Percentiles rank a stretch among this genome's conserved stretches.
phyloP scores from a whole-genome alignment of 2,888 invertebrate species.

The Pandemis corylana region DNA sequence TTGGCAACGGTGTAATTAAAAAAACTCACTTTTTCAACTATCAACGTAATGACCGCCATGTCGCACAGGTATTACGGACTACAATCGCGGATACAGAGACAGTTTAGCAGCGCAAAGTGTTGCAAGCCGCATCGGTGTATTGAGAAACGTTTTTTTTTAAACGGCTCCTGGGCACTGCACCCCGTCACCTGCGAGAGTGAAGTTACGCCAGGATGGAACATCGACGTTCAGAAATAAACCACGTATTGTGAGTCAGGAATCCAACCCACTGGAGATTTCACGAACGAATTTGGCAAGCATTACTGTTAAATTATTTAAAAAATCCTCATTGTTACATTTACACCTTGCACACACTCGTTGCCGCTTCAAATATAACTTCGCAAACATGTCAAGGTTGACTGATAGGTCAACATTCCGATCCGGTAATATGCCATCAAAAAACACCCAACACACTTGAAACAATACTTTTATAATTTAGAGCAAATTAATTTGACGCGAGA shows the following conservation, averaged over 20 bases:
- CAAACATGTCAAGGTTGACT: constrained; percentile 66
- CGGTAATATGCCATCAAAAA: constrained; percentile 20
- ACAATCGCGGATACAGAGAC: constrained; percentile 20
- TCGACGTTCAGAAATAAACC: constrained; percentile 41
- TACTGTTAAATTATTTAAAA: constrained; percentile 50
- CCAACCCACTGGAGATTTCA: constrained; percentile 57
- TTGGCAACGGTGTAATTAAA: constrained; percentile 28
- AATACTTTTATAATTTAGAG: neutral
- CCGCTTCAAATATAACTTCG: constrained; percentile 64
- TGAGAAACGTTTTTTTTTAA: constrained; percentile 11
- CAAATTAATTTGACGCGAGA: constrained; percentile 12
- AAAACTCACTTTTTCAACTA: constrained; percentile 40
- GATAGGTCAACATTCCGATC: constrained; percentile 31
- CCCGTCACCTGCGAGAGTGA: constrained; percentile 33
- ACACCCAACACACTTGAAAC: neutral
- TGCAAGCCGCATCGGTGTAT: constrained; percentile 21
- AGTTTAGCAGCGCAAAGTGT: constrained; percentile 8
- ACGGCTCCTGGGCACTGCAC: constrained; percentile 18
- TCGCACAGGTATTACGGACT: constrained; percentile 11
- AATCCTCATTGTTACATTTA: constrained; percentile 49
- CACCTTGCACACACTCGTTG: constrained; percentile 55
- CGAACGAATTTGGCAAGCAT: constrained; percentile 64
- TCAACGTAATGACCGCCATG: constrained; percentile 39
- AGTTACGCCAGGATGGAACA: constrained; percentile 33
- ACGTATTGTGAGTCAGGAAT: constrained; percentile 51